Evolutionary conservation across 2,888 invertebrate species (phyloP).

Genomic region (Apocheima hispidaria): DNA sequence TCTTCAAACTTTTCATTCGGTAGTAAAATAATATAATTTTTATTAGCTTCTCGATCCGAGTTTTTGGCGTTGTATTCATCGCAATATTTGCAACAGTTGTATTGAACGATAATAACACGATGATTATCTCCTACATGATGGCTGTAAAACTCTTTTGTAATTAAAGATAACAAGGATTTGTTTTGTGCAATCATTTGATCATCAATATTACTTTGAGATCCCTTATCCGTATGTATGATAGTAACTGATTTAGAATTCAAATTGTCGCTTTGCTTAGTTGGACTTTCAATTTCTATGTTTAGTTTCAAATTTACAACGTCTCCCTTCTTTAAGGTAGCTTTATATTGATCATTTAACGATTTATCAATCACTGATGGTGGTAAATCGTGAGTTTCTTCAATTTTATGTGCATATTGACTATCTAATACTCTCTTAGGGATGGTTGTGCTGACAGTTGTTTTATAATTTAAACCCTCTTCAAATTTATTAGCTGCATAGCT

Average conservation of each 20-base stretch:
- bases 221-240: slow-evolving; percentile 45
- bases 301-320: slow-evolving; percentile 63
- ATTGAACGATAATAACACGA: slow-evolving; percentile 51
- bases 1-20: slow-evolving; percentile 37
- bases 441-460: neutral
- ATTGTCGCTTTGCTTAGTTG: slow-evolving; percentile 9
- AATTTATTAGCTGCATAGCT: neutral
- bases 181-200: slow-evolving; percentile 42
- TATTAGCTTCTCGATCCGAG: slow-evolving; percentile 37
- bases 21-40: slow-evolving; percentile 49
- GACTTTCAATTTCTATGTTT: slow-evolving; percentile 60
- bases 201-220: slow-evolving; percentile 53
- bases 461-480: neutral
- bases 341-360: slow-evolving; percentile 15
- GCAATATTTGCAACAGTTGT: slow-evolving; percentile 48
- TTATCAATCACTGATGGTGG: neutral
- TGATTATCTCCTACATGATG: slow-evolving; percentile 37
- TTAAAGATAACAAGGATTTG: slow-evolving; percentile 45
- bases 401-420: slow-evolving; percentile 1
- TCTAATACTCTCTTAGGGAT: neutral
- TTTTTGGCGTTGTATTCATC: slow-evolving; percentile 18
- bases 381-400: neutral
- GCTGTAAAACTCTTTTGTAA: slow-evolving; percentile 37
- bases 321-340: slow-evolving; percentile 54
- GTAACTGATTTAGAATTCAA: slow-evolving; percentile 5